Evolutionary conservation across 2,797 vertebrate species (phyloP).

Genomic region (Coregonus suidteri): DNA sequence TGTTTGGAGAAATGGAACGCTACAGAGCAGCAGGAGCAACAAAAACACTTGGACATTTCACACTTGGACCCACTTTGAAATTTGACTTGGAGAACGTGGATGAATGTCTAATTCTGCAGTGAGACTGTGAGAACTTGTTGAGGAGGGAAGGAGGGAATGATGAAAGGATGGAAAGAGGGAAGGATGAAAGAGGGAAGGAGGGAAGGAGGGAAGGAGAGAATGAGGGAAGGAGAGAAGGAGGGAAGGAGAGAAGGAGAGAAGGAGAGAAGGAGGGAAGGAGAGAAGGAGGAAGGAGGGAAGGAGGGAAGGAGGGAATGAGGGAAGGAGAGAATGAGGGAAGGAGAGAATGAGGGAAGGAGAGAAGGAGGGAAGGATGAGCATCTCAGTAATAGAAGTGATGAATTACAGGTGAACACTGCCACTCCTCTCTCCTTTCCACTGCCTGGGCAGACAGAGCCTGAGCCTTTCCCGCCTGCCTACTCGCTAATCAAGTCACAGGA

Average conservation of each 20-base stretch:
- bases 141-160: no score
- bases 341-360: no score
- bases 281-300: not conserved
- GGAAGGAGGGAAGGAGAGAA: not conserved
- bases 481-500: conserved; percentile 1
- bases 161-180: not conserved
- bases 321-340: no score
- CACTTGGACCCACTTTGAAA: no score
- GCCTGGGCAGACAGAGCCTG: not conserved
- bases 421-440: not conserved
- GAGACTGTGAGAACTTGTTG: no score
- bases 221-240: not conserved
- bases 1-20: no score
- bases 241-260: not conserved
- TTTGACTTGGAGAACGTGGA: no score
- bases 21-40: no score
- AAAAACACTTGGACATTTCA: no score
- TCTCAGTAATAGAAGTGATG: not conserved
- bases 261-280: no score
- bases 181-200: not conserved
- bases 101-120: no score
- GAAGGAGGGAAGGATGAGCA: not conserved
- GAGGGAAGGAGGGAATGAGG: not conserved
- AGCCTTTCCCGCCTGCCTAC: not conserved
- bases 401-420: conserved; percentile 3